Conservation (phyloP, 2,888 invertebrate species). For the Cremastobaeus sp. region DNA sequence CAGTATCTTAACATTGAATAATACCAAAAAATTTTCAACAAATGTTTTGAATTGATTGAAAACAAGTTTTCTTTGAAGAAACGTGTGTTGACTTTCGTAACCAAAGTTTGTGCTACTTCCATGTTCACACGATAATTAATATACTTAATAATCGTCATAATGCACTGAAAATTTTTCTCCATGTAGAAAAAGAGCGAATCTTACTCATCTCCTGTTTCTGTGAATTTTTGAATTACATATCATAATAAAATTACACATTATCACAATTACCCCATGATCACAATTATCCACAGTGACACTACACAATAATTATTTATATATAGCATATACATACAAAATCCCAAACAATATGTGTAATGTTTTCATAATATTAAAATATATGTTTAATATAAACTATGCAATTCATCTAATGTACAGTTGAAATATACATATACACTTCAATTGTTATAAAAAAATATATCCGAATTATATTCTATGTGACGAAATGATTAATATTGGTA, state of each 20-base stretch:
- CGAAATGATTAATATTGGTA: too few relatives aligned
- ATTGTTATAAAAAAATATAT: too few relatives aligned
- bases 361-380: too few relatives aligned
- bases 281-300: background rate
- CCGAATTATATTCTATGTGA: too few relatives aligned
- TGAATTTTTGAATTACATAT: background rate
- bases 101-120: background rate
- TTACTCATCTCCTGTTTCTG: background rate
- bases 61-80: background rate
- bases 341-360: too few relatives aligned
- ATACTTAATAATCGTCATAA: background rate
- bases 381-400: too few relatives aligned
- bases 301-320: too few relatives aligned
- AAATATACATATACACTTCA: too few relatives aligned
- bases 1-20: too few relatives aligned
- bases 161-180: background rate
- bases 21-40: background rate
- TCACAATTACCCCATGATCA: slow-evolving; percentile 1
- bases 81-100: background rate
- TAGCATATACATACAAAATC: background rate
- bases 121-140: background rate
- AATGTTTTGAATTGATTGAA: background rate
- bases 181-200: background rate
- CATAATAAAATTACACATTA: slow-evolving; percentile 1
- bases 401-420: too few relatives aligned